These are phyloP conservation scores for Cosmopolites sordidus DNA, from an alignment of 2,888 invertebrate genomes.

Conservation along the genomic window DNA sequence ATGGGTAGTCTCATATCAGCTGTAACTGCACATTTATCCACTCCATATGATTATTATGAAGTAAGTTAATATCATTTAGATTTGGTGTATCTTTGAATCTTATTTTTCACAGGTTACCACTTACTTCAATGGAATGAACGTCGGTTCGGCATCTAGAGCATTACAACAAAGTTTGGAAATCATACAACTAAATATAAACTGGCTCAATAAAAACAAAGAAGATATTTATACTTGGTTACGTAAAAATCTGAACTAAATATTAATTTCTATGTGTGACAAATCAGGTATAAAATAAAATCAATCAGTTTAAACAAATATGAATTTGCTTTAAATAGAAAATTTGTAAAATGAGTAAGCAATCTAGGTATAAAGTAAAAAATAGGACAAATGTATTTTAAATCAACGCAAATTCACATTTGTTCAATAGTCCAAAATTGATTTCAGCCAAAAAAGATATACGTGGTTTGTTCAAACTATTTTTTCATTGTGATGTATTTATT, in stretches of 20 bases:
- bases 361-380: too few species aligned
- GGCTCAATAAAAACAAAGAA: conserved; percentile 62
- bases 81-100: not conserved
- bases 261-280: conserved; percentile 16
- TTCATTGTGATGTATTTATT: conserved; percentile 29
- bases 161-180: conserved; percentile 73
- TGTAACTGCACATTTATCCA: conserved; percentile 63
- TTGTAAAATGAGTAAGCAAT: too few species aligned
- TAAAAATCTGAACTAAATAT: conserved; percentile 39
- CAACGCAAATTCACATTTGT: too few species aligned
- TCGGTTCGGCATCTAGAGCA: conserved; percentile 52
- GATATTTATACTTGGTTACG: conserved; percentile 50
- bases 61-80: conserved; percentile 47
- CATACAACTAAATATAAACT: conserved; percentile 75
- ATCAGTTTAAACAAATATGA: not conserved
- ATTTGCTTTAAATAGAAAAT: too few species aligned
- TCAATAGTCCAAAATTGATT: too few species aligned
- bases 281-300: conserved; percentile 1
- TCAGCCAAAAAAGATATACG: too few species aligned
- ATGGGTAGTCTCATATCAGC: conserved; percentile 62
- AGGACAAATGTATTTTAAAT: too few species aligned
- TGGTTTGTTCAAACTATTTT: conserved; percentile 7
- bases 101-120: conserved; percentile 43
- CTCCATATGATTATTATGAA: conserved; percentile 70
- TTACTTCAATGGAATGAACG: conserved; percentile 49